Base-by-base conservation (phyloP, 2,113 vertebrate species). In the Rhynchomys soricoides region DNA sequence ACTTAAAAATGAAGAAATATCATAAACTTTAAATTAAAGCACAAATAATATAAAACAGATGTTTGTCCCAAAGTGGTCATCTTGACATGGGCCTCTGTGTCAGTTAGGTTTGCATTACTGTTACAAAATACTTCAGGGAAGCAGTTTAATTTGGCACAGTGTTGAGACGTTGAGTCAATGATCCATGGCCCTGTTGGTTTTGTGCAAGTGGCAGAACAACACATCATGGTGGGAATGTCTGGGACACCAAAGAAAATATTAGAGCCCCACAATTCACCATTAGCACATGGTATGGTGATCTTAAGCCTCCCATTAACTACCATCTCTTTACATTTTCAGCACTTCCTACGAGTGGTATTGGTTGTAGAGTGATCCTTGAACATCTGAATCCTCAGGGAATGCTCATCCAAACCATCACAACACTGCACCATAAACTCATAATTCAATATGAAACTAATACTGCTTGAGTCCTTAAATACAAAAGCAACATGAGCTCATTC, bases 1-100 rank as follows among this genome's bases (percentile, higher is more conserved):
- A 83, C 79, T 89, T 79, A 78, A 87, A 97, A 97, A 86, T 50
- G 64, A 66, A 0, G 13, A 86, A 75, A 78, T 96, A 34, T 89
- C 74, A 85, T 81, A 66, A 89, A 70, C 34, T 50, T 86, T 64
- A 75, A 22, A 6, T 31, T 89, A 74, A 75, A 11, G 64, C 50
- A 3, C 1, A 31, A 66, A 70, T 52, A 57, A 68, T 37, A 85
- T 95, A 55, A 97, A 96, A 70, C 12, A 79, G 26, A 91, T 37
- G 22, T 78, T 55, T 97, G 62, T 73, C 15, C 31, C 89, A 68
- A 70, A 43, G 24, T 48, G 52, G 17, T 83, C 55, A 66, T 90
- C 45, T 52, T 89, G 71, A 93, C 34, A 45, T 66, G 19, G 31
- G 21, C 15, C 66, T 71, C 45, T 31, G 34, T 71, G 86, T 88